These are phyloP conservation scores for Drosophila navojoa DNA, from an alignment of 1,140 invertebrate species.

Conservation along the genomic window DNA sequence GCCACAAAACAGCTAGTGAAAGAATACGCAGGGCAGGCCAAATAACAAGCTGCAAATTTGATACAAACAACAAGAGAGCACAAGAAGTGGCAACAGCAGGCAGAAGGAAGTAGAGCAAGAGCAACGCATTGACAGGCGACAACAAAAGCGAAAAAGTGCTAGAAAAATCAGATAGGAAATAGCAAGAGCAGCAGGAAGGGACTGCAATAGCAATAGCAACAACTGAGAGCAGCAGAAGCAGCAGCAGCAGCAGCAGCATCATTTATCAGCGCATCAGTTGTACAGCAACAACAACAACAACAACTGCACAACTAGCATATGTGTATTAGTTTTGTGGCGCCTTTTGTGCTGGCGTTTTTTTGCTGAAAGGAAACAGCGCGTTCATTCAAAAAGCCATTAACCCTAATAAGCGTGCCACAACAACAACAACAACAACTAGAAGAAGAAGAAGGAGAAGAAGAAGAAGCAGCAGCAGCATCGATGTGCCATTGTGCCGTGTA, in stretches of 20 bases:
- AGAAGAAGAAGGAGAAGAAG: no score
- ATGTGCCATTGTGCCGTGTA: constrained; percentile 43
- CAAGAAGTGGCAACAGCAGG: constrained; percentile 1
- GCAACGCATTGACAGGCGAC: constrained; percentile 63
- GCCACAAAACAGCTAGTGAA: constrained; percentile 30
- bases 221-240: no score
- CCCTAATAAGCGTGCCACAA: constrained; percentile 65
- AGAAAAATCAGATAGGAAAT: constrained; percentile 15
- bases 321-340: constrained; percentile 46
- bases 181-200: constrained; percentile 9
- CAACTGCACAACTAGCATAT: constrained; percentile 33
- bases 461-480: constrained; percentile 18
- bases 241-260: constrained; percentile 46
- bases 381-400: constrained; percentile 82
- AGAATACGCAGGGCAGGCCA: constrained; percentile 36
- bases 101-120: constrained; percentile 12
- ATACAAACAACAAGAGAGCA: constrained; percentile 29
- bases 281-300: constrained; percentile 27
- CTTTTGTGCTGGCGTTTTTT: constrained; percentile 47
- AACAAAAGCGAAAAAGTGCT: constrained; percentile 28
- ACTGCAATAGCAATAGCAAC: constrained; percentile 42
- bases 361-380: constrained; percentile 73
- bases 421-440: constrained; percentile 23
- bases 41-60: constrained; percentile 62
- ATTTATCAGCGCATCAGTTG: constrained; percentile 73